Conservation (phyloP, 2,888 invertebrate genomes). For the Acrobasis repandana region DNA sequence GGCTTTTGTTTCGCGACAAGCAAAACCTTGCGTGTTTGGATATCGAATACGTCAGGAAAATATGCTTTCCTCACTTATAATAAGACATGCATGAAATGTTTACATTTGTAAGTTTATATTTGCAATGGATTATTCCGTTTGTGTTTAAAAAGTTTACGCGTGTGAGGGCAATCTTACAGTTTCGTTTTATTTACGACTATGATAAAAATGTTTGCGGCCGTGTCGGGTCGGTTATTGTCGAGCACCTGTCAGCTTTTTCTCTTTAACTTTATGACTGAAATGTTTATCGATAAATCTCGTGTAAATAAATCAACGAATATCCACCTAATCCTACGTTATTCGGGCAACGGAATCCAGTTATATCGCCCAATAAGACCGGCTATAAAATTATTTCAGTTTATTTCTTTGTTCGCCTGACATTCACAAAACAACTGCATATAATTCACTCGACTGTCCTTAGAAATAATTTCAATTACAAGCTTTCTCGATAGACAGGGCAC, state of each 20-base stretch:
- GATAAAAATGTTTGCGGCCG: constrained; percentile 79
- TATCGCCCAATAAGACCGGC: constrained; percentile 5
- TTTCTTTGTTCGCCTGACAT: constrained; percentile 15
- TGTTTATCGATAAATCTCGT: constrained; percentile 47
- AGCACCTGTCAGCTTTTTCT: constrained; percentile 63
- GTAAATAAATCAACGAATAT: constrained; percentile 39
- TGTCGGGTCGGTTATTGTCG: constrained; percentile 62
- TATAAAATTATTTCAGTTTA: constrained; percentile 16
- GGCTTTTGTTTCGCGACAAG: constrained; percentile 46
- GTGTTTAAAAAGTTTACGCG: constrained; percentile 60
- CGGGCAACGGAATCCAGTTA: not conserved
- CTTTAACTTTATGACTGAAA: constrained; percentile 53
- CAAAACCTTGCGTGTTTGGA: constrained; percentile 32
- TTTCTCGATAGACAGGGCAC: constrained; percentile 37
- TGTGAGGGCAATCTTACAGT: constrained; percentile 56
- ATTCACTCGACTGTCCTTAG: constrained; percentile 24
- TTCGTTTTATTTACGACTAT: constrained; percentile 71
- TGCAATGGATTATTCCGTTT: constrained; percentile 49
- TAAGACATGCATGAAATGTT: constrained; percentile 34
- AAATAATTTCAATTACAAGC: constrained; percentile 33
- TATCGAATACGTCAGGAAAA: constrained; percentile 33
- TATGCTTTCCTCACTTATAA: constrained; percentile 38
- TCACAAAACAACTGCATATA: constrained; percentile 24
- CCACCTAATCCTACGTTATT: constrained; percentile 20
- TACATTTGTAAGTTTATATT: constrained; percentile 35